Evolutionary conservation across 2,888 invertebrate species (phyloP).

Genomic region (Volucella inanis): DNA sequence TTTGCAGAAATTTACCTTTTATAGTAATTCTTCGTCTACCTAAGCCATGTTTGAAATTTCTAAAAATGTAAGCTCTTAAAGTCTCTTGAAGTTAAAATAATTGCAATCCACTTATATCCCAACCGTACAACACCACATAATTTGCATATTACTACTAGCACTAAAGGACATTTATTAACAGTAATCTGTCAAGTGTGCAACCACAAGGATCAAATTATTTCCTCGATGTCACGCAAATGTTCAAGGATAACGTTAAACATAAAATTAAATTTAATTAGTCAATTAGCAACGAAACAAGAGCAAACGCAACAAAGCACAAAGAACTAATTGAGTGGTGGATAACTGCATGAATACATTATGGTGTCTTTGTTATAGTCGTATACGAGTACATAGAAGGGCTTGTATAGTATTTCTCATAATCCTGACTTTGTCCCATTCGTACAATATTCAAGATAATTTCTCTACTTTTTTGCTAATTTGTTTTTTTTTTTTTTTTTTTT

Average conservation of each 20-base stretch:
- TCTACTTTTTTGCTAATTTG: not conserved
- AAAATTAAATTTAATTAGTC: constrained; percentile 48
- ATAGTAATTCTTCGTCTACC: too few species aligned
- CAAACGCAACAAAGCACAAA: constrained; percentile 1
- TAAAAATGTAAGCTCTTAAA: too few species aligned
- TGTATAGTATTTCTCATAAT: constrained; percentile 4
- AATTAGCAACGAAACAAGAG: constrained; percentile 41
- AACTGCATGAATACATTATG: constrained; percentile 29
- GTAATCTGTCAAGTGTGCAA: constrained; percentile 21
- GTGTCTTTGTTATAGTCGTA: constrained; percentile 8
- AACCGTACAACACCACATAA: not conserved
- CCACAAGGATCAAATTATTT: constrained; percentile 21
- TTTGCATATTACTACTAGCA: not conserved
- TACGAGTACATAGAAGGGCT: not conserved
- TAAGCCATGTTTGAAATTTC: too few species aligned
- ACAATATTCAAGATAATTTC: not conserved
- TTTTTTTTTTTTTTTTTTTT: too few species aligned
- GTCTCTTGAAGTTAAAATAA: not conserved
- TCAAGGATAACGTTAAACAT: not conserved
- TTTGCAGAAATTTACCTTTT: too few species aligned
- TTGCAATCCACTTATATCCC: not conserved
- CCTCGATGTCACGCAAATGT: not conserved
- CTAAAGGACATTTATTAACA: constrained; percentile 10
- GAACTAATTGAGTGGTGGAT: constrained; percentile 25
- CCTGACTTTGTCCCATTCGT: not conserved